phyloP scores from a whole-genome alignment of 1,140 invertebrate species.

The Aphelinus certus region DNA sequence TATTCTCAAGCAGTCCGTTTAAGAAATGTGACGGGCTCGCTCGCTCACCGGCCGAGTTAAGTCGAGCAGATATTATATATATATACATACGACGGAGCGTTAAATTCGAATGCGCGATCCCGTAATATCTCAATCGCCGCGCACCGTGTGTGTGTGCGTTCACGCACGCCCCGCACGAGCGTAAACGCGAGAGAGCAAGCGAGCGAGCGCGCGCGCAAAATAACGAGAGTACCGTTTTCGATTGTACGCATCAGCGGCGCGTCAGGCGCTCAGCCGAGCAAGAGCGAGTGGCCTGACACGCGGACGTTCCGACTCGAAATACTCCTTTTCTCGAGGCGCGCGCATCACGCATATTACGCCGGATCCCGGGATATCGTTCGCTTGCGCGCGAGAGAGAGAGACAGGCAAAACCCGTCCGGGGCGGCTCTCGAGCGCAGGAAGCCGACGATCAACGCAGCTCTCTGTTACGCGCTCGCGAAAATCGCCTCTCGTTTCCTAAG shows the following conservation, averaged over 20 bases:
- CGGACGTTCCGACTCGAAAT: neutral
- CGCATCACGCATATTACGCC: slow-evolving; percentile 9
- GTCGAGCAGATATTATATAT: slow-evolving; percentile 1
- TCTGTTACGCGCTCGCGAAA: neutral
- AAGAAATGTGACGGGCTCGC: neutral
- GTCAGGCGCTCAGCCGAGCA: slow-evolving; percentile 20
- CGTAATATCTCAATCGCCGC: slow-evolving; percentile 39
- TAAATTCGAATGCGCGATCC: slow-evolving; percentile 27
- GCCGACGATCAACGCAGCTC: slow-evolving; percentile 15
- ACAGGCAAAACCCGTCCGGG: slow-evolving; percentile 10
- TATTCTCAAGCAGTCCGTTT: neutral
- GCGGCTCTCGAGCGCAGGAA: neutral
- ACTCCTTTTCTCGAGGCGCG: neutral
- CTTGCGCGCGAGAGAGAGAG: too few relatives aligned
- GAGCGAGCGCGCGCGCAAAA: slow-evolving; percentile 21
- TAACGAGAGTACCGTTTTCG: slow-evolving; percentile 19
- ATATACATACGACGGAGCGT: slow-evolving; percentile 10
- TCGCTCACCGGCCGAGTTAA: neutral
- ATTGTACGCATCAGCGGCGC: slow-evolving; percentile 44
- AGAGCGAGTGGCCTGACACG: slow-evolving; percentile 8
- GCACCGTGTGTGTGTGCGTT: neutral
- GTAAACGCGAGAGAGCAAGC: slow-evolving; percentile 12
- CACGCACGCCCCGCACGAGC: too few relatives aligned
- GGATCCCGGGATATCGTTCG: slow-evolving; percentile 1
- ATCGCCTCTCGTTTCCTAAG: neutral